Evolutionary conservation across 2,797 vertebrate genomes (phyloP).

Genomic region (Knipowitschia caucasica): DNA sequence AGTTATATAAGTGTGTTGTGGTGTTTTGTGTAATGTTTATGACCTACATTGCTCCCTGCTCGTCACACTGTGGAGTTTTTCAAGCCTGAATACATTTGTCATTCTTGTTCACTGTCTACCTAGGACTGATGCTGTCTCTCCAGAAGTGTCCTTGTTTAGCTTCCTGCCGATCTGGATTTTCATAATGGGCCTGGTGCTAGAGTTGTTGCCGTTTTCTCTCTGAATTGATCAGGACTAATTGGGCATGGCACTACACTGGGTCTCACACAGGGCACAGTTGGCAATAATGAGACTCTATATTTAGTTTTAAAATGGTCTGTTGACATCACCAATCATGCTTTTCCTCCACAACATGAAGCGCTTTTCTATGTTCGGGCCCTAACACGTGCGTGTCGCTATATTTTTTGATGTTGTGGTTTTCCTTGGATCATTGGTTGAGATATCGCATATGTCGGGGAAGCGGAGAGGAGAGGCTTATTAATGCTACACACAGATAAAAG

Average conservation of each 20-base stretch:
- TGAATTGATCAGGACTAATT: constrained; percentile 55
- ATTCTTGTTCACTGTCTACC: constrained; percentile 11
- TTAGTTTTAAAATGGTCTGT: constrained; percentile 51
- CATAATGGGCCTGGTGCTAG: constrained; percentile 32
- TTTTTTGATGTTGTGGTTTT: constrained; percentile 14
- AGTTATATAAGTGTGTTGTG: constrained; percentile 34
- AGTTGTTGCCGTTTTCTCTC: constrained; percentile 31
- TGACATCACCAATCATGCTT: constrained; percentile 45
- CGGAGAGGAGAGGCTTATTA: constrained; percentile 38
- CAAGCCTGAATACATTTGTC: constrained; percentile 22
- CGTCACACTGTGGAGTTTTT: constrained; percentile 1
- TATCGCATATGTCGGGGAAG: constrained; percentile 38
- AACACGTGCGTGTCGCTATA: constrained; percentile 10
- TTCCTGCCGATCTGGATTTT: constrained; percentile 15
- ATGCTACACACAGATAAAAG: constrained; percentile 49
- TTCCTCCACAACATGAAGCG: constrained; percentile 22
- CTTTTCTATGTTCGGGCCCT: constrained; percentile 26
- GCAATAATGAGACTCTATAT: constrained; percentile 49
- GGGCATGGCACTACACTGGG: constrained; percentile 32
- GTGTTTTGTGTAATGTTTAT: constrained; percentile 28
- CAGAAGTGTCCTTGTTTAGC: constrained; percentile 22
- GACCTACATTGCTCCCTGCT: constrained; percentile 38
- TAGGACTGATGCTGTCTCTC: constrained; percentile 12
- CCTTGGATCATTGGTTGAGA: constrained; percentile 33
- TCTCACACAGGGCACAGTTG: constrained; percentile 19